phyloP scores from a whole-genome alignment of 2,113 vertebrate genomes.

The Mobula birostris region DNA sequence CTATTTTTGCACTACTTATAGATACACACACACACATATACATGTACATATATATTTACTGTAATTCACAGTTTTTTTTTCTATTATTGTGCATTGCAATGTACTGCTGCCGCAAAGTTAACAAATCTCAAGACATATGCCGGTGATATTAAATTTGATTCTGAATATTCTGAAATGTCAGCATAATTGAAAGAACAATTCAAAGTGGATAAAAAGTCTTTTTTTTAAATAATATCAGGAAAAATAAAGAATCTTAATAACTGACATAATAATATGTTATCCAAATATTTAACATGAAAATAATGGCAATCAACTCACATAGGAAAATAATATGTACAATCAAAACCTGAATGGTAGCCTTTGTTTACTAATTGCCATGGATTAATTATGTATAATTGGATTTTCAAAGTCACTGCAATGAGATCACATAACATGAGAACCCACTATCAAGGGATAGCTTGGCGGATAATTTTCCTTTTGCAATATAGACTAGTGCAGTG shows the following conservation, averaged over 20 bases:
- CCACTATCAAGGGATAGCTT: constrained; percentile 17
- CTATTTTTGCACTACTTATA: too few species aligned
- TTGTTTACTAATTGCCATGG: constrained; percentile 35
- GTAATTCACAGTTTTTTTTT: too few species aligned
- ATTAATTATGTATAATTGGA: constrained; percentile 36
- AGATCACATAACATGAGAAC: constrained; percentile 29
- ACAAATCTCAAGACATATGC: too few species aligned
- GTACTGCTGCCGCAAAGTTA: too few species aligned
- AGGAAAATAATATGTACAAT: not conserved
- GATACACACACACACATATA: too few species aligned
- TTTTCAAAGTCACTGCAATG: constrained; percentile 9
- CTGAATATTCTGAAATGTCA: not conserved
- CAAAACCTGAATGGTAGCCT: not conserved
- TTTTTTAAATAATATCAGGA: constrained; percentile 19
- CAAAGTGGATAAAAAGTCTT: not conserved
- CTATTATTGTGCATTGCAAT: too few species aligned
- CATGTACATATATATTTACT: too few species aligned
- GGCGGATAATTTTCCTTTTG: constrained; percentile 31
- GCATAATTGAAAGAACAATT: not conserved
- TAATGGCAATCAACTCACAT: not conserved
- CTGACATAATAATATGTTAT: not conserved
- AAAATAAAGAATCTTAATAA: not conserved
- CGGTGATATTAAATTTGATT: too few species aligned
- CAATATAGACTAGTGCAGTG: not conserved
- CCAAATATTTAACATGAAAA: not conserved